These are phyloP conservation scores for Lycorma delicatula DNA, from an alignment of 1,140 invertebrate species.

Conservation along the genomic window DNA sequence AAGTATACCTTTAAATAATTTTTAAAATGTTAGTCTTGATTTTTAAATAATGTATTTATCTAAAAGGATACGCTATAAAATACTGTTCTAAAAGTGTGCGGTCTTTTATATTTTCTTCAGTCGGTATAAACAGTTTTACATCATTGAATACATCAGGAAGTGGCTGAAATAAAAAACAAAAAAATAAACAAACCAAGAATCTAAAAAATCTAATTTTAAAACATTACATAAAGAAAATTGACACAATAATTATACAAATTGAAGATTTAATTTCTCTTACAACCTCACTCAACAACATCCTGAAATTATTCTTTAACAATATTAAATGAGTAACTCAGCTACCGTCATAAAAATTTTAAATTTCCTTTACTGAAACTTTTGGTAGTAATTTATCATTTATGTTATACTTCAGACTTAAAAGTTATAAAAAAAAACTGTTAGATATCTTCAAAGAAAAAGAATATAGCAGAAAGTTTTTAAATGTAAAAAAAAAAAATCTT, in stretches of 20 bases:
- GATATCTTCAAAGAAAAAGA: no score
- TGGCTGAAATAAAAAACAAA: slow-evolving; percentile 25
- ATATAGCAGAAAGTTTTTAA: no score
- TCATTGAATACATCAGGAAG: slow-evolving; percentile 30
- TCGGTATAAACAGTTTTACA: slow-evolving; percentile 22
- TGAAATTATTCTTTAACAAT: not conserved
- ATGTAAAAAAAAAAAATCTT: no score
- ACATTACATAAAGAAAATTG: not conserved
- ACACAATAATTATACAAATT: not conserved
- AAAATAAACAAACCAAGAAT: not conserved
- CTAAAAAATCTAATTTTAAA: not conserved
- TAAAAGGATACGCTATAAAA: slow-evolving; percentile 35
- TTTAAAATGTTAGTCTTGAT: no score
- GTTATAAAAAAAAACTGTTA: no score
- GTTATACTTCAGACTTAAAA: no score
- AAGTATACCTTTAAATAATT: no score
- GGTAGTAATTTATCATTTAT: no score
- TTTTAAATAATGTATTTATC: no score
- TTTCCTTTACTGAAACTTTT: no score
- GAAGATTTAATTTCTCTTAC: not conserved
- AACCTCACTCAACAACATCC: not conserved
- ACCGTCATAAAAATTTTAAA: not conserved
- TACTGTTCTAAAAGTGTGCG: slow-evolving; percentile 23
- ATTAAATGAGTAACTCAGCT: not conserved
- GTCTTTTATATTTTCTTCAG: slow-evolving; percentile 3